Base-by-base conservation (phyloP, 2,113 vertebrate species). In the Xenopus laevis region DNA sequence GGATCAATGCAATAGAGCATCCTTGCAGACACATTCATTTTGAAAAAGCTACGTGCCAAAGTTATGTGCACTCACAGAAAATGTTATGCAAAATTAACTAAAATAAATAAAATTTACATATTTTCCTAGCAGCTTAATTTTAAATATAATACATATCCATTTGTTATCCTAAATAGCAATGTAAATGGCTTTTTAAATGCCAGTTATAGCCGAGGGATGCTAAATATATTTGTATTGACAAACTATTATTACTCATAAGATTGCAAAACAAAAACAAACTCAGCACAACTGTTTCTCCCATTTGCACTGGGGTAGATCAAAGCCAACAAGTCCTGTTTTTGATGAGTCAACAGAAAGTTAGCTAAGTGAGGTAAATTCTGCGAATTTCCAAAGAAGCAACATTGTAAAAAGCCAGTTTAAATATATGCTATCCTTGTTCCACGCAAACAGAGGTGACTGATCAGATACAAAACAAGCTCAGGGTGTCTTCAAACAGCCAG, bases 291-390 rank as follows among this genome's bases (percentile, higher is more conserved):
- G 13, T 61, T 46, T 21, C 30, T 45, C 17, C 50, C 55, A 33
- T 61, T 20, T 21, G 17, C 20, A 46, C 12, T 47, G 58, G 69
- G 27, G 30, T 33, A 57, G 44, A 21, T 63, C 57, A 21, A 57
- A 18, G n/a, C 15, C 58, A 75, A 17, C 57, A 40, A 44, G 72
- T 62, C 52, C 50, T 68, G 61, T 74, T 40, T 21, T 53, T 68
- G 68, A 75, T 62, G 59, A 16, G 66, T 65, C 58, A 69, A 74
- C 61, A 69, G 68, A 75, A 62, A 68, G 73, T 52, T 68, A 40
- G 61, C 69, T 69, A 62, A 68, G 50, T 60, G 58, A 52, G 23
- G 55, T 30, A 46, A 27, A 46, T 21, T 47, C 68, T 53, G 72
- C 65, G 44, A 68, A 27, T 27, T 27, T 27, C 2, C 4, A 23